Base-by-base conservation (phyloP, 92 coral and sea anemone species). In the Paramuricea clavata region DNA sequence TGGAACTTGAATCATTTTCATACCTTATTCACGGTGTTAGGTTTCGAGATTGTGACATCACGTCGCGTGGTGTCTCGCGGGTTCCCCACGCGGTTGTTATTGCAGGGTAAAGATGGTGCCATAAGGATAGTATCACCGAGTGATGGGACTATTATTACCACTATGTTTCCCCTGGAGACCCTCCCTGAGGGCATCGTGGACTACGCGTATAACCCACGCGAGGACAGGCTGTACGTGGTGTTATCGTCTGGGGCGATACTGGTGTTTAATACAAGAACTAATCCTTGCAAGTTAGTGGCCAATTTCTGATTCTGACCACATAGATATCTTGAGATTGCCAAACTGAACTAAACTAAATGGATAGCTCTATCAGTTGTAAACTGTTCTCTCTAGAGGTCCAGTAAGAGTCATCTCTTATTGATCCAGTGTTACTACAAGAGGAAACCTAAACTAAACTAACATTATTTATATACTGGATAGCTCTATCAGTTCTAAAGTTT, bases 1-100 rank as follows among this genome's bases (percentile, higher is more conserved):
- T 97, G 99, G 98, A 85, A 92, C 57, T 91, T 95, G 19, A 97
- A 97, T 44, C 91, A 91, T 6, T 97, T 97, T 65, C 99, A 97
- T 85, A 94, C 92, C 57, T 91, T 97, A 28, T 97, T 94, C 65
- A 93, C 98, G 34, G 88, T 83, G 0, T 88, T 97, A 12, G 93
- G 99, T 75, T 94, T 95, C 56, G 87, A 87, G 44, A 94, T 97
- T 27, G 77, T 74, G 42, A 64, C 85, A 61, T 73, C 70, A 28
- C 56, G 82, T 86, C 84, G 95, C 54, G 92, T 93, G 0, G 90
- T 82, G 77, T 88, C 97, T 68, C 98, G 94, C 6, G 94, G 94
- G 69, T 93, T 86, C 57, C 98, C 98, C 54, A 72, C 97, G 26
- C 79, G 99, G 84, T 87, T 96, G 11, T 73, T 96, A 23, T 88